These are phyloP conservation scores for Cantharis nigra DNA, from an alignment of 2,888 invertebrate species.

Conservation along the genomic window DNA sequence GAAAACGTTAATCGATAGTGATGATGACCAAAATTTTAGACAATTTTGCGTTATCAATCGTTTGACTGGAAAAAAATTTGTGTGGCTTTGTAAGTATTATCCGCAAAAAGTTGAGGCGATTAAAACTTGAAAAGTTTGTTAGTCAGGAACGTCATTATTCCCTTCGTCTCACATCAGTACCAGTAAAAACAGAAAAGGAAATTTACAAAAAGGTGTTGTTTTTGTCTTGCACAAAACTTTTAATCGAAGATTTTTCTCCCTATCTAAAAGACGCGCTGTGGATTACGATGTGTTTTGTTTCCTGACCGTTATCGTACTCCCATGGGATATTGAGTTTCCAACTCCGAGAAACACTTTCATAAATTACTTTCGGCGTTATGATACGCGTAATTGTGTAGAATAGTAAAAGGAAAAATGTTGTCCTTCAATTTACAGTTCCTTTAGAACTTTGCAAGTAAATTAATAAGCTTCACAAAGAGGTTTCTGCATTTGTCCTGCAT, in stretches of 20 bases:
- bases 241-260: conserved; percentile 28
- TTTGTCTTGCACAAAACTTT: conserved; percentile 28
- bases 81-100: conserved; percentile 7
- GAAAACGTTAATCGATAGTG: background rate
- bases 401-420: background rate
- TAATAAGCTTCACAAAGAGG: conserved; percentile 3
- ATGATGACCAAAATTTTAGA: background rate
- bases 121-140: conserved; percentile 25
- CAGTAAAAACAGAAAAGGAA: conserved; percentile 13
- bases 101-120: conserved; percentile 19
- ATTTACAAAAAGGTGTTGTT: conserved; percentile 30
- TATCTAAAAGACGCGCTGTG: conserved; percentile 16
- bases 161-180: conserved; percentile 20
- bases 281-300: conserved; percentile 30
- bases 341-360: conserved; percentile 30
- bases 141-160: conserved; percentile 23
- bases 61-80: background rate
- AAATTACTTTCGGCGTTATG: conserved; percentile 29
- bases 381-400: conserved; percentile 21
- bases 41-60: background rate
- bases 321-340: conserved; percentile 30
- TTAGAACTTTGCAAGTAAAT: conserved; percentile 24
- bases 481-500: background rate
- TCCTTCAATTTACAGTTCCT: conserved; percentile 19
- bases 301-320: conserved; percentile 28